Evolutionary conservation across 2,888 invertebrate species (phyloP).

Genomic region (Sialis lutaria): DNA sequence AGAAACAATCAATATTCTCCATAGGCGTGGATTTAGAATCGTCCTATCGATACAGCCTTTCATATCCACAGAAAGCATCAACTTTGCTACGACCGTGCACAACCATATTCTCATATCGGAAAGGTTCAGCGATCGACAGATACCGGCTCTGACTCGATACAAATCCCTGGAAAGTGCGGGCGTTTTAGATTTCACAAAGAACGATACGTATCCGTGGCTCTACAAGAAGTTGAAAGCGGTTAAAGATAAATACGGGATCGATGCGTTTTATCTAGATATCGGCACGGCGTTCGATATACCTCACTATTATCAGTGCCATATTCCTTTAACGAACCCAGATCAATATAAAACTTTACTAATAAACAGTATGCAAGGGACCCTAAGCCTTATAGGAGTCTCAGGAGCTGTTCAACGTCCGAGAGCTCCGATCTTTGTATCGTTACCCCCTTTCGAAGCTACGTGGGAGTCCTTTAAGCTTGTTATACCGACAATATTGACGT

Average conservation of each 20-base stretch:
- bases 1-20: constrained; percentile 61
- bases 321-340: constrained; percentile 60
- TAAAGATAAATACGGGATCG: constrained; percentile 56
- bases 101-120: constrained; percentile 64
- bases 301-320: constrained; percentile 64
- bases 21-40: constrained; percentile 70
- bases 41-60: constrained; percentile 84
- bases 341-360: constrained; percentile 61
- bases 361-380: constrained; percentile 38
- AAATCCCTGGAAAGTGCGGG: constrained; percentile 66
- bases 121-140: constrained; percentile 55
- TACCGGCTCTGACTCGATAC: constrained; percentile 70
- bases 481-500: constrained; percentile 68
- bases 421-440: constrained; percentile 69
- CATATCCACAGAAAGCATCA: constrained; percentile 68
- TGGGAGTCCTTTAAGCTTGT: constrained; percentile 44
- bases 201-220: constrained; percentile 65
- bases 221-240: constrained; percentile 48
- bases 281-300: constrained; percentile 76
- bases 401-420: constrained; percentile 67
- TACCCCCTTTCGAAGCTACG: constrained; percentile 71
- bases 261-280: constrained; percentile 69
- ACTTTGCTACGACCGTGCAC: constrained; percentile 64
- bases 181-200: constrained; percentile 74
- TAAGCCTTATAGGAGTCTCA: constrained; percentile 64